Evolutionary conservation across 2,888 invertebrate species (phyloP).

Genomic region (Eustalomyia histrio): DNA sequence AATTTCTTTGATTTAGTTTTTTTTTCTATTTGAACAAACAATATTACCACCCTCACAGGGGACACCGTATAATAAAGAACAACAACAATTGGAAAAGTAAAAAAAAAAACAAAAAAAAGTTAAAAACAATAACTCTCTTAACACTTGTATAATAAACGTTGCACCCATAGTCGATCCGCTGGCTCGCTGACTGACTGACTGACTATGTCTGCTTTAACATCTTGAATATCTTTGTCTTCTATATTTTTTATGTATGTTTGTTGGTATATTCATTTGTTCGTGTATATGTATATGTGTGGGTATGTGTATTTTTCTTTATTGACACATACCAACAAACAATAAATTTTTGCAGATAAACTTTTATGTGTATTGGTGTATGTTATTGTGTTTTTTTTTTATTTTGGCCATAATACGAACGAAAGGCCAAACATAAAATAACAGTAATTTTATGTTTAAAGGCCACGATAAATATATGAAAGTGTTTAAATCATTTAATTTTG

Average conservation of each 20-base stretch:
- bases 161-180: conserved; percentile 20
- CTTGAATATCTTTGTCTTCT: conserved; percentile 10
- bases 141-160: conserved; percentile 7
- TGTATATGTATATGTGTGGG: too few relatives aligned
- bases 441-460: conserved; percentile 21
- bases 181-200: background rate
- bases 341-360: conserved; percentile 49
- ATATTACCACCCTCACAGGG: conserved; percentile 13
- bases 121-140: conserved; percentile 18
- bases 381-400: background rate
- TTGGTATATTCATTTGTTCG: conserved; percentile 1
- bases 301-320: background rate
- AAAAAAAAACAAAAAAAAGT: conserved; percentile 4
- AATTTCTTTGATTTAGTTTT: too few relatives aligned
- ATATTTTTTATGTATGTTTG: background rate
- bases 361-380: background rate
- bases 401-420: conserved; percentile 10
- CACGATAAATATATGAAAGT: background rate
- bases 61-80: conserved; percentile 4
- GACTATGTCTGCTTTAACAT: conserved; percentile 7
- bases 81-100: background rate
- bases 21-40: conserved; percentile 5
- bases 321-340: conserved; percentile 25
- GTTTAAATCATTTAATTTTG: conserved; percentile 36
- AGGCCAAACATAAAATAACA: conserved; percentile 18